Conservation (phyloP, 1,140 invertebrate genomes). For the Eumeta japonica region DNA sequence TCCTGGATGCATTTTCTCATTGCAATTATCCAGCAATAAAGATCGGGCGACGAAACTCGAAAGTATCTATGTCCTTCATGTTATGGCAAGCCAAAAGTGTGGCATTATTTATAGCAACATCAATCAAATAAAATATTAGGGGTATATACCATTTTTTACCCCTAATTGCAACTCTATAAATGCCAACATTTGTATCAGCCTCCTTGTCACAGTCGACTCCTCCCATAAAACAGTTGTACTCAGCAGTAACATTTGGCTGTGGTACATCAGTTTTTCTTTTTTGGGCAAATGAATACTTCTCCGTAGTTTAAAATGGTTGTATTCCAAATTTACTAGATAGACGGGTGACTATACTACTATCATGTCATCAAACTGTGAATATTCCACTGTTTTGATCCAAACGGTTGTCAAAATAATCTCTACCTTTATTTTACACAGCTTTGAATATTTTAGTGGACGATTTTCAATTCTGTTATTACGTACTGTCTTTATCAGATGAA, state of each 20-base stretch:
- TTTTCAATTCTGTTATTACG: not conserved
- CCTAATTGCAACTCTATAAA: constrained; percentile 1
- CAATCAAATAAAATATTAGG: not conserved
- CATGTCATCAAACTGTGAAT: constrained; percentile 1
- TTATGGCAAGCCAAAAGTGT: no score
- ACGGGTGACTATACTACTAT: not conserved
- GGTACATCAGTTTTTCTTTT: not conserved
- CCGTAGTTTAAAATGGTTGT: not conserved
- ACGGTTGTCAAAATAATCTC: not conserved
- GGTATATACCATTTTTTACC: constrained; percentile 3
- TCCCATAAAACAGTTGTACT: constrained; percentile 2
- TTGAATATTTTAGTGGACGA: not conserved
- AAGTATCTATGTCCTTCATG: no score
- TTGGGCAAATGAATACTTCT: not conserved
- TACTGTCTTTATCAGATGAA: constrained; percentile 1
- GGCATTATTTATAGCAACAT: not conserved
- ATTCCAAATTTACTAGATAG: not conserved
- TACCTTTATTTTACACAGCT: not conserved
- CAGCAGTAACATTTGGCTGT: constrained; percentile 1
- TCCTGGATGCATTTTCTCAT: no score
- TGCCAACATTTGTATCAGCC: not conserved
- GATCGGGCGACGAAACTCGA: no score
- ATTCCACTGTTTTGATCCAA: not conserved
- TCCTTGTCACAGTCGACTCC: no score
- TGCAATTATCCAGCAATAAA: no score